These are phyloP conservation scores for Pterocles orientalis DNA, from an alignment of 2,113 vertebrate species.

Conservation along the genomic window DNA sequence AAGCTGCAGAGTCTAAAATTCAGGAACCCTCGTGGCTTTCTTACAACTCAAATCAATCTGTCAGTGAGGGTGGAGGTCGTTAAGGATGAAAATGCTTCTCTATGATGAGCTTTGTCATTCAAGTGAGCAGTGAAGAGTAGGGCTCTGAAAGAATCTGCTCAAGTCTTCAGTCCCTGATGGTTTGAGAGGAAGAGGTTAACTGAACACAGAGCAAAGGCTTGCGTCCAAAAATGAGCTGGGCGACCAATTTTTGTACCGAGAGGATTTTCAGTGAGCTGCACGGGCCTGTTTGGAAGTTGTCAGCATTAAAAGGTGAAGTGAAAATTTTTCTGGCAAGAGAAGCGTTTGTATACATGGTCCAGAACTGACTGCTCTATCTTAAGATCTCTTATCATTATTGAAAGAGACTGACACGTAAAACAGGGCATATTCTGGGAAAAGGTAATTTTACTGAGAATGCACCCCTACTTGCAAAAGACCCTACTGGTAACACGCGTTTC, in stretches of 20 bases:
- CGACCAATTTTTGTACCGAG: neutral
- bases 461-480: accelerated
- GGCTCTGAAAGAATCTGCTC: neutral
- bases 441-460: neutral
- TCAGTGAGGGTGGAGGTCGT: neutral
- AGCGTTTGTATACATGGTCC: neutral
- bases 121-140: neutral
- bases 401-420: neutral
- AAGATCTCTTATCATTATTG: neutral
- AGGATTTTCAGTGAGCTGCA: neutral
- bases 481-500: neutral
- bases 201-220: neutral
- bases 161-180: neutral
- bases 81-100: neutral
- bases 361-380: neutral
- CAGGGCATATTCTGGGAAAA: neutral
- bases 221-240: neutral
- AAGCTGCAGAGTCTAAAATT: neutral
- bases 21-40: neutral
- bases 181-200: neutral
- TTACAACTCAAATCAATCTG: neutral
- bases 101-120: neutral
- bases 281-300: neutral
- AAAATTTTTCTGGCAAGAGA: neutral
- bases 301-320: neutral